phyloP scores from a whole-genome alignment of 2,113 vertebrate genomes.

The Scomber scombrus region DNA sequence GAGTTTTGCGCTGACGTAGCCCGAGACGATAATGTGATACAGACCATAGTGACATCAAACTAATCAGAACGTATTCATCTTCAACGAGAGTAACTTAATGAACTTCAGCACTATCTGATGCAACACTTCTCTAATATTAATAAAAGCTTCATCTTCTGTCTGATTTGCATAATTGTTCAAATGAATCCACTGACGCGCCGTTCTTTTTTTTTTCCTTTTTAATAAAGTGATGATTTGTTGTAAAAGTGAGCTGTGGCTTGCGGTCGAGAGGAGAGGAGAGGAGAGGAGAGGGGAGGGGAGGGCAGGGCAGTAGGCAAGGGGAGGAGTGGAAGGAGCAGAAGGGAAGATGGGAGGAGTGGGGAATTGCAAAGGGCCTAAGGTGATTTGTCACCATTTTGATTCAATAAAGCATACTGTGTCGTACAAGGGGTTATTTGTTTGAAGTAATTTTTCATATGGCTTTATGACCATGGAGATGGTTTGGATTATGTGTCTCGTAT shows the following conservation, averaged over 20 bases:
- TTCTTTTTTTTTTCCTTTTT: conserved; percentile 59
- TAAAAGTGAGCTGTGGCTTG: conserved; percentile 66
- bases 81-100: conserved; percentile 81
- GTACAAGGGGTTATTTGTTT: conserved; percentile 63
- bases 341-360: conserved; percentile 55
- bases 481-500: conserved; percentile 39
- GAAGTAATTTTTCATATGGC: conserved; percentile 59
- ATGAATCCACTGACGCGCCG: conserved; percentile 73
- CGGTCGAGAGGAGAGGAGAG: conserved; percentile 37
- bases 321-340: conserved; percentile 8
- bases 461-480: conserved; percentile 29
- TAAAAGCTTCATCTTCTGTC: conserved; percentile 81
- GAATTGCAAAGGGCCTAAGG: conserved; percentile 66
- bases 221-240: conserved; percentile 74
- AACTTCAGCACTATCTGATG: conserved; percentile 82
- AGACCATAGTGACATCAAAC: conserved; percentile 66
- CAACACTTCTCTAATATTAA: conserved; percentile 82
- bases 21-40: conserved; percentile 48
- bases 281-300: background rate
- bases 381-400: conserved; percentile 76
- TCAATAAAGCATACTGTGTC: conserved; percentile 54
- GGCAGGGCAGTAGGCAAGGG: background rate
- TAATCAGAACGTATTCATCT: conserved; percentile 75
- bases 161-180: conserved; percentile 84
- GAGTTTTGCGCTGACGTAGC: conserved; percentile 65